Percentiles rank a stretch among this genome's conserved stretches.
phyloP scores from a whole-genome alignment of 2,888 invertebrate genomes.

The Microctonus hyperodae region DNA sequence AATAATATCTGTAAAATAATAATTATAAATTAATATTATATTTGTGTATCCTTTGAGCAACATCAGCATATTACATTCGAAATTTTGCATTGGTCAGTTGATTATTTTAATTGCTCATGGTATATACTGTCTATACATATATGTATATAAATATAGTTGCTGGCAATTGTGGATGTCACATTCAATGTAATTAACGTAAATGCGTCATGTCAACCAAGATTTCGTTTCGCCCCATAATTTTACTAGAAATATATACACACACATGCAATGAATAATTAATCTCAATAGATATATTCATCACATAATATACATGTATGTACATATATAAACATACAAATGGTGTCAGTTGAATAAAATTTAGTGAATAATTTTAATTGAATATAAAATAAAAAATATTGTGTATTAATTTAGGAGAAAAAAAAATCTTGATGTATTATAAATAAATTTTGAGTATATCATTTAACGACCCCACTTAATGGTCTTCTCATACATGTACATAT shows the following conservation, averaged over 20 bases:
- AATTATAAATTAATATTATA: neutral
- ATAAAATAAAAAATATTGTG: neutral
- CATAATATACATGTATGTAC: neutral
- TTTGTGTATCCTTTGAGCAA: neutral
- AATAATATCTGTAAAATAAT: neutral
- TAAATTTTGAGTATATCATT: neutral
- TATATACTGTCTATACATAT: neutral
- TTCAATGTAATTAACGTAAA: constrained; percentile 4
- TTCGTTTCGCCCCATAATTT: constrained; percentile 11
- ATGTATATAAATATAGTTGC: neutral
- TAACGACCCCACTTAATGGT: neutral
- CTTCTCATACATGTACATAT: neutral
- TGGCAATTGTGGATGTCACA: neutral
- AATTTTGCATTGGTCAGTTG: neutral
- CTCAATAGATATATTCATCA: no score
- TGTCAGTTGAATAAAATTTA: neutral
- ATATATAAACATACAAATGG: neutral
- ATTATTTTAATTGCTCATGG: neutral
- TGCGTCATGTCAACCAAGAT: constrained; percentile 6
- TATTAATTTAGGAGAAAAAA: neutral
- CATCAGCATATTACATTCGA: neutral
- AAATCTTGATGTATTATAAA: neutral
- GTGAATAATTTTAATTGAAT: neutral
- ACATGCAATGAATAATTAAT: constrained; percentile 2
- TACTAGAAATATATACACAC: neutral